A percentile compares a stretch with the other conserved stretches of the same genome.
phyloP scores from a whole-genome alignment of 2,888 invertebrate genomes.

The Argyresthia goedartella region DNA sequence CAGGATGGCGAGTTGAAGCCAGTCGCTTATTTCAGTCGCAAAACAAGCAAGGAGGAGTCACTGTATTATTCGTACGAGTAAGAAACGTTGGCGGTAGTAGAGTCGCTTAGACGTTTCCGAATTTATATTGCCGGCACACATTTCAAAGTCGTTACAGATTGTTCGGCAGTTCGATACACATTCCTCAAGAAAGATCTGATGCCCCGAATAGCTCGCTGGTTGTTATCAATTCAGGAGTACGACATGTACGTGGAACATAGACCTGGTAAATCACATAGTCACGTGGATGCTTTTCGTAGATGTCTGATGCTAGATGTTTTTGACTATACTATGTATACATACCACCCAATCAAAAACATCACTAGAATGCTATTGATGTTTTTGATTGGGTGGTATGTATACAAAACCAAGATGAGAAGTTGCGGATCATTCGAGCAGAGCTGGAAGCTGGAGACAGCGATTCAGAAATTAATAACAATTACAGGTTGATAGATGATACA shows the following conservation, averaged over 20 bases:
- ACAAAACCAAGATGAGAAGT: not conserved
- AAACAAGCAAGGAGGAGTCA: constrained; percentile 13
- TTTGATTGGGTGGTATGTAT: not conserved
- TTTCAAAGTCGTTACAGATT: constrained; percentile 13
- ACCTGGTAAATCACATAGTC: constrained; percentile 11
- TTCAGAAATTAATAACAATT: not conserved
- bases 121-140: constrained; percentile 14
- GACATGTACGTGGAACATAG: constrained; percentile 18
- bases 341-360: constrained; percentile 3
- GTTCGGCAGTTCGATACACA: constrained; percentile 15
- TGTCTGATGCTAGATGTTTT: too few relatives aligned
- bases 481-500: not conserved
- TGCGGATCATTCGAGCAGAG: not conserved
- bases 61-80: constrained; percentile 22
- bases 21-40: constrained; percentile 13
- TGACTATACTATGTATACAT: too few relatives aligned
- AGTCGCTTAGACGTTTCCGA: constrained; percentile 13
- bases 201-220: constrained; percentile 20
- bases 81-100: constrained; percentile 16
- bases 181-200: constrained; percentile 15
- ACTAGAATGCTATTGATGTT: not conserved
- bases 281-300: constrained; percentile 19
- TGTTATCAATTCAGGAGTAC: constrained; percentile 17
- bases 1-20: not conserved
- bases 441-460: not conserved